Conservation (phyloP, 35 echinoderm and acorn worm genomes). For the Anneissia japonica region DNA sequence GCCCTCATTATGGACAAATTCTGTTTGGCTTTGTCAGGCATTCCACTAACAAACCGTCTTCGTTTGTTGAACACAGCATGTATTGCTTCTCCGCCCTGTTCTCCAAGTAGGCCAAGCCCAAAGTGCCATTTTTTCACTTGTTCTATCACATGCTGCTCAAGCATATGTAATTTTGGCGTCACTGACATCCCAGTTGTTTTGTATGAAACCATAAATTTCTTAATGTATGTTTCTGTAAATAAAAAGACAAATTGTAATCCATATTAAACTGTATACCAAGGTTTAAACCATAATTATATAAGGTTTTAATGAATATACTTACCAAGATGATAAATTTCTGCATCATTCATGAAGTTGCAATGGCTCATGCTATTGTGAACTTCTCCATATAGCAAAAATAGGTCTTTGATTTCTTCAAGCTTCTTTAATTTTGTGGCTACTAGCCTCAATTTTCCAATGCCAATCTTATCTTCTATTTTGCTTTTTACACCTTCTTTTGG, state of each 20-base stretch:
- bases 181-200: not conserved
- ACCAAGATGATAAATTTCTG: too few relatives aligned
- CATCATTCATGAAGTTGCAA: not conserved
- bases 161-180: conserved; percentile 37
- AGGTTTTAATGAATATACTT: too few relatives aligned
- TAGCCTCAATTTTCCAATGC: too few relatives aligned
- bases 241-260: too few relatives aligned
- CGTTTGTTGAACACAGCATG: conserved; percentile 43
- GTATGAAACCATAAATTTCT: too few relatives aligned
- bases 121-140: conserved; percentile 31
- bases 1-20: too few relatives aligned
- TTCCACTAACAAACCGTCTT: conserved; percentile 24
- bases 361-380: not conserved
- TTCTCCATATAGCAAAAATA: not conserved
- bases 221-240: too few relatives aligned
- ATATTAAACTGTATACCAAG: too few relatives aligned
- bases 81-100: conserved; percentile 56
- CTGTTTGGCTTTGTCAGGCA: not conserved
- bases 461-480: too few relatives aligned
- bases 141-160: conserved; percentile 40
- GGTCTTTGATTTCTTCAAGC: not conserved
- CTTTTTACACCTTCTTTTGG: too few relatives aligned
- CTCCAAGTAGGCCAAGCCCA: conserved; percentile 35
- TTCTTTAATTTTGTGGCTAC: too few relatives aligned
- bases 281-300: too few relatives aligned